A percentile compares a stretch with the other conserved stretches of the same genome.
phyloP scores from a whole-genome alignment of 1,140 invertebrate genomes.

The Eupristina koningsbergeri region DNA sequence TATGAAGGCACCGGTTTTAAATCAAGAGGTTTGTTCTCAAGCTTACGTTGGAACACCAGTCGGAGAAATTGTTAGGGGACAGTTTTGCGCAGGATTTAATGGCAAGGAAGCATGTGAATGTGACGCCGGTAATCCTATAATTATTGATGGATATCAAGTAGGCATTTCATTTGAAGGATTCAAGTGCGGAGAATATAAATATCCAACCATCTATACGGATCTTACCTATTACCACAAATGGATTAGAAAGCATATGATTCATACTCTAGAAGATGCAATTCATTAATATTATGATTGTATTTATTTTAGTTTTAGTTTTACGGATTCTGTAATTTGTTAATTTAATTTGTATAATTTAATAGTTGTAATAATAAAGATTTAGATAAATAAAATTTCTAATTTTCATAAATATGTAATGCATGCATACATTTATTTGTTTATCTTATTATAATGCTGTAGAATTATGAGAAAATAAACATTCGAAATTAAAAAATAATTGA shows the following conservation, averaged over 20 bases:
- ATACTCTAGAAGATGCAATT: too few relatives aligned
- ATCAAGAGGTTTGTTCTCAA: background rate
- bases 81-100: background rate
- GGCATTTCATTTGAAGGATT: background rate
- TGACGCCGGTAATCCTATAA: slow-evolving; percentile 6
- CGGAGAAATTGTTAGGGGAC: background rate
- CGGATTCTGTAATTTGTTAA: too few relatives aligned
- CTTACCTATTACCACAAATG: background rate
- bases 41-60: background rate
- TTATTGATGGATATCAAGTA: background rate
- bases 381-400: too few relatives aligned
- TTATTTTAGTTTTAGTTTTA: too few relatives aligned
- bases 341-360: too few relatives aligned
- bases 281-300: too few relatives aligned
- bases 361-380: too few relatives aligned
- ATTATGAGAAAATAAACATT: too few relatives aligned
- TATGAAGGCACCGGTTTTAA: background rate
- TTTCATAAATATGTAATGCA: too few relatives aligned
- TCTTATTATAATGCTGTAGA: too few relatives aligned
- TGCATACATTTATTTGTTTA: too few relatives aligned
- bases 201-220: background rate
- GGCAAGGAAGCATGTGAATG: background rate
- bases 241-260: slow-evolving; percentile 57
- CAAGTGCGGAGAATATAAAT: background rate
- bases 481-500: too few relatives aligned